Conservation (phyloP, 2,888 invertebrate species). For the Neocrepidodera transversa region DNA sequence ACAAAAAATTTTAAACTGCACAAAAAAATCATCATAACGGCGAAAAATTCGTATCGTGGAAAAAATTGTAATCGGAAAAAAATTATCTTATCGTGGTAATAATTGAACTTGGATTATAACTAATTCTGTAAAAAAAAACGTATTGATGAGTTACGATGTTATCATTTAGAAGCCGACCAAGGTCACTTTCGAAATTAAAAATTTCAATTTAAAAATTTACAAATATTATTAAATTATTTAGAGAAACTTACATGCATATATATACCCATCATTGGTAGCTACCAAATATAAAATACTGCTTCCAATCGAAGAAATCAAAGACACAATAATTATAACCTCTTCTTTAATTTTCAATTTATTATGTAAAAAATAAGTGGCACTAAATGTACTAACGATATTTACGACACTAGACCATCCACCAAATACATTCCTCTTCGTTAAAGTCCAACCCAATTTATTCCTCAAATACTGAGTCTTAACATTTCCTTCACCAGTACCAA, state of each 20-base stretch:
- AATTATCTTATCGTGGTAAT: no score
- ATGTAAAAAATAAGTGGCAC: conserved; percentile 2
- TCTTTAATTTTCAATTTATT: conserved; percentile 7
- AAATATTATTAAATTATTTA: no score
- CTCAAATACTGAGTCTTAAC: conserved; percentile 13
- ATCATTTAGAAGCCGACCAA: no score
- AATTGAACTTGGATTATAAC: no score
- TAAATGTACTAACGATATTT: background rate
- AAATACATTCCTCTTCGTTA: conserved; percentile 1
- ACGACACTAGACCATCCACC: conserved; percentile 8
- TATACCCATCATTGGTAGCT: background rate
- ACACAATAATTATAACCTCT: background rate
- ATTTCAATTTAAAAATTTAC: no score
- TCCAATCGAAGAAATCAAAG: background rate
- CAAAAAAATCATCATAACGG: no score
- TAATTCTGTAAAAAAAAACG: no score
- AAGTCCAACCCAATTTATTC: conserved; percentile 5
- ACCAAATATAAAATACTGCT: background rate
- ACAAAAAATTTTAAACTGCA: no score
- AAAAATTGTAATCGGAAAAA: no score
- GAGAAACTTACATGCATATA: conserved; percentile 17
- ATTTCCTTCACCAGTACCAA: background rate
- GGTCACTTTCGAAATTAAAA: no score
- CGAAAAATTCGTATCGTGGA: no score
- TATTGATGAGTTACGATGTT: no score